A percentile compares a stretch with the other conserved stretches of the same genome.
phyloP scores from a whole-genome alignment of 2,888 invertebrate species.

The Eilema sororculum region DNA sequence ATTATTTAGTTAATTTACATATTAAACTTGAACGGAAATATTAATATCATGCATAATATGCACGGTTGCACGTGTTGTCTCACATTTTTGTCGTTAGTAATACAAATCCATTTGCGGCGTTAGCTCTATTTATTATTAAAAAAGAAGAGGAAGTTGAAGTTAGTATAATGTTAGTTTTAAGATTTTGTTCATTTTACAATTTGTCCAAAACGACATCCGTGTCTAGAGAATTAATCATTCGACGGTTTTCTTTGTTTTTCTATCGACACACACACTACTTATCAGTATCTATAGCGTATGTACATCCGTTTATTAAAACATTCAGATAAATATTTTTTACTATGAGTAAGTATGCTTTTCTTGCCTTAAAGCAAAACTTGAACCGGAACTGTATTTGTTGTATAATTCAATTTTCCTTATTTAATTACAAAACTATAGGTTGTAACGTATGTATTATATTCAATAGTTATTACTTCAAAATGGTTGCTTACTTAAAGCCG shows the following conservation, averaged over 20 bases:
- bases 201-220: conserved; percentile 11
- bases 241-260: conserved; percentile 4
- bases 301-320: background rate
- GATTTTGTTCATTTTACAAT: background rate
- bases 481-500: conserved; percentile 12
- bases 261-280: conserved; percentile 5
- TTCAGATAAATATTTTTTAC: background rate
- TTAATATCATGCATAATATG: background rate
- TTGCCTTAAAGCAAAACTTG: background rate
- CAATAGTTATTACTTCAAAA: conserved; percentile 16
- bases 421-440: conserved; percentile 15
- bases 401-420: conserved; percentile 15
- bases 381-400: background rate
- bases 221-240: conserved; percentile 24
- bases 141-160: background rate
- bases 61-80: conserved; percentile 1
- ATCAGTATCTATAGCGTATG: background rate
- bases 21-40: background rate
- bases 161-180: background rate
- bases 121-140: background rate
- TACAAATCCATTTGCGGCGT: background rate
- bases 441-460: conserved; percentile 5
- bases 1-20: background rate
- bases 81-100: background rate
- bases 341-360: background rate